These are phyloP conservation scores for Orchesellides sinensis DNA, from an alignment of 2,888 invertebrate species.

Conservation along the genomic window DNA sequence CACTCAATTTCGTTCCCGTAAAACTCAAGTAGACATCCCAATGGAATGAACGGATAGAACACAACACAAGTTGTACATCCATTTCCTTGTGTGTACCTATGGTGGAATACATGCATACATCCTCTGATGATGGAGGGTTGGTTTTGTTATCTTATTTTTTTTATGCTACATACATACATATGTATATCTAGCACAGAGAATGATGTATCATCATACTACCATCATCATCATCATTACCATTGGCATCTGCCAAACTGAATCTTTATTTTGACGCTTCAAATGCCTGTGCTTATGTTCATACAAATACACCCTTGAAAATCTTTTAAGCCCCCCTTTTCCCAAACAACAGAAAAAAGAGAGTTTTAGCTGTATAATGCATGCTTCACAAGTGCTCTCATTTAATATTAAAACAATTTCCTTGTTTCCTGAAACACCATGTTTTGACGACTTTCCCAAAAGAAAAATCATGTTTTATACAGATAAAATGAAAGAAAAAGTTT, in stretches of 20 bases:
- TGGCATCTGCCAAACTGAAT: constrained; percentile 61
- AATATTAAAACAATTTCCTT: constrained; percentile 64
- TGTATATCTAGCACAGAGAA: constrained; percentile 4
- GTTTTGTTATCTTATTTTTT: constrained; percentile 16
- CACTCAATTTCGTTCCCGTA: constrained; percentile 56
- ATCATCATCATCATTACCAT: constrained; percentile 59
- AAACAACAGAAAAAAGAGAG: background rate
- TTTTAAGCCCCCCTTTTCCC: constrained; percentile 36
- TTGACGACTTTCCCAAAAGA: constrained; percentile 61
- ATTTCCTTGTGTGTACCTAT: constrained; percentile 39
- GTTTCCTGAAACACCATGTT: constrained; percentile 58
- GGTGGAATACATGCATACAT: background rate
- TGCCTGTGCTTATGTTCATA: constrained; percentile 35
- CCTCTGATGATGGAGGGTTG: constrained; percentile 29
- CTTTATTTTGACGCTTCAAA: constrained; percentile 62
- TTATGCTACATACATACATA: background rate
- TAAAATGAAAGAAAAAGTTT: constrained; percentile 13
- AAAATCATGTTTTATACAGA: constrained; percentile 57
- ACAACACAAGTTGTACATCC: constrained; percentile 48
- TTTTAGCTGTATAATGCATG: constrained; percentile 26
- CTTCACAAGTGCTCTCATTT: constrained; percentile 60
- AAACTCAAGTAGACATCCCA: constrained; percentile 55
- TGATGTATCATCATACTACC: constrained; percentile 46
- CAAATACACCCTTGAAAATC: constrained; percentile 55
- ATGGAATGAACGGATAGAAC: constrained; percentile 49